These are phyloP conservation scores for Mellivora capensis DNA, from an alignment of 2,113 vertebrate genomes.

Conservation along the genomic window DNA sequence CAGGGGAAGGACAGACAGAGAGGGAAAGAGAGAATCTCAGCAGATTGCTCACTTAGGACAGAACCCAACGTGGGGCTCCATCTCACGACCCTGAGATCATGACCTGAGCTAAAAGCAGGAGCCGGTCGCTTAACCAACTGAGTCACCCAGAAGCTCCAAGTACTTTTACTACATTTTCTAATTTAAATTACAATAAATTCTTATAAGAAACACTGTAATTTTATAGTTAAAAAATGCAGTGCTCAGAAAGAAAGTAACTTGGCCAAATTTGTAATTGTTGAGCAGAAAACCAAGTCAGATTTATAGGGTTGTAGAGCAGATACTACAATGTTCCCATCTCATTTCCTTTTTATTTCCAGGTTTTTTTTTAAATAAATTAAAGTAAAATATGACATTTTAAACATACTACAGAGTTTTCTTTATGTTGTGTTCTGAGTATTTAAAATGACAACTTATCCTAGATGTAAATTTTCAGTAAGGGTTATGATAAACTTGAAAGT, in stretches of 20 bases:
- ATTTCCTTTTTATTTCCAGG: background rate
- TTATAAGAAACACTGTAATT: background rate
- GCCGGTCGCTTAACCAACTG: background rate
- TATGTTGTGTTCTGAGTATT: background rate
- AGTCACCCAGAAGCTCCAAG: background rate
- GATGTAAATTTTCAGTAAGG: background rate
- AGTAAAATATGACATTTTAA: background rate
- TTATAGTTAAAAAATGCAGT: background rate
- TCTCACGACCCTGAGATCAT: background rate
- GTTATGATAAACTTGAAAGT: background rate
- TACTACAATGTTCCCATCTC: background rate
- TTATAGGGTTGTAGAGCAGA: background rate
- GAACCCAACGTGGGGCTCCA: background rate
- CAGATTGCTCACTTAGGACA: background rate
- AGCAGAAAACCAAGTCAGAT: background rate
- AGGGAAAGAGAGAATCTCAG: background rate
- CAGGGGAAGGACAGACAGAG: background rate
- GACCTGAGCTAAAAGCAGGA: background rate
- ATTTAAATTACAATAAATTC: background rate
- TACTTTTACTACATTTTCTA: background rate
- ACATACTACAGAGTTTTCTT: background rate
- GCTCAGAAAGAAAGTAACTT: background rate
- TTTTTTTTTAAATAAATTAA: background rate
- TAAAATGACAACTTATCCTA: background rate
- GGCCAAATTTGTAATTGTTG: background rate